Base-by-base conservation (phyloP, 2,888 invertebrate species). In the Oscheius myriophilus region DNA sequence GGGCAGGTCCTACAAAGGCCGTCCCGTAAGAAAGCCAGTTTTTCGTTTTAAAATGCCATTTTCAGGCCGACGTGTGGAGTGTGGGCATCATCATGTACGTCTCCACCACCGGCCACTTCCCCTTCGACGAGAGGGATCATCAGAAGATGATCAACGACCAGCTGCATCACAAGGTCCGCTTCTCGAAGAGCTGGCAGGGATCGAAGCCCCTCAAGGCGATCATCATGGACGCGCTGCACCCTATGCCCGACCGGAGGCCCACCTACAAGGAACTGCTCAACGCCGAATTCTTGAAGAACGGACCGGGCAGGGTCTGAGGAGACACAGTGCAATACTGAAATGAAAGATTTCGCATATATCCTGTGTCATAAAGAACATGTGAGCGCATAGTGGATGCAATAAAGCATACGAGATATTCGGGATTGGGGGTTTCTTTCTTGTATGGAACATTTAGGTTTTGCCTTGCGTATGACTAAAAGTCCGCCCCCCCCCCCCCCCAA, bases 81-180 rank as follows among this genome's bases (percentile, higher is more conserved):
- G 86, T 95, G 75, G 93, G 89, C 0, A 86, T 89, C 46, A 91
- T 94, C 59, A 88, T 93, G 3, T 94, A 92, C 87, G 92, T 93
- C 42, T 92, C 93, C 91, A 87, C 88, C 73, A 85, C 75, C 26
- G 82, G 82, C 25, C 68, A 73, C 23, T n/a, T n/a, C n/a, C n/a
- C n/a, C n/a, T n/a, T n/a, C n/a, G n/a, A n/a, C n/a, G n/a, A n/a
- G n/a, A n/a, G n/a, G n/a, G n/a, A n/a, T n/a, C n/a, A n/a, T n/a
- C n/a, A n/a, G n/a, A n/a, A n/a, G n/a, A n/a, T n/a, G 79, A 62
- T 79, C 46, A 73, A 76, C 51, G 54, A 70, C 52, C 71, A 72
- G 65, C 49, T 76, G 25, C 59, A 67, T 0, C 76, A 76, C 43
- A 16, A 18, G n/a, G 14, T 46, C 46, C 46, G 46, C 14, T 76